A percentile compares a stretch with the other conserved stretches of the same genome.
phyloP scores from a whole-genome alignment of 2,888 invertebrate species.

The Pantelozetes paolii region DNA sequence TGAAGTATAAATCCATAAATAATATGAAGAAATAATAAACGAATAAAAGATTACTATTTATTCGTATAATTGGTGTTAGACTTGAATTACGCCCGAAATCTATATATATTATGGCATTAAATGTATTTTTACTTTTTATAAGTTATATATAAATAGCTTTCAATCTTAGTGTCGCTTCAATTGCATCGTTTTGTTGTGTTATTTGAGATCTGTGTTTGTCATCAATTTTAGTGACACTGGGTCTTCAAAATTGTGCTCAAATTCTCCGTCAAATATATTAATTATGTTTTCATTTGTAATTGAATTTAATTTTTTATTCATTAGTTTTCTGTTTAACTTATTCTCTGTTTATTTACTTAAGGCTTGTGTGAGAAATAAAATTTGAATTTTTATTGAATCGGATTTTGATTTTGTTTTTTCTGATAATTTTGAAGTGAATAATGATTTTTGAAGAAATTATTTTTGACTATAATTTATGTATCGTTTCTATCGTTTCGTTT shows the following conservation, averaged over 20 bases:
- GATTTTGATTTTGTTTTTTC: no score
- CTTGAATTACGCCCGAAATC: not conserved
- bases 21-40: not conserved
- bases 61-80: not conserved
- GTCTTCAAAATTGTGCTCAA: not conserved
- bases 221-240: not conserved
- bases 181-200: not conserved
- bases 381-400: not conserved
- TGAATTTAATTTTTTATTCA: not conserved
- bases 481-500: not conserved
- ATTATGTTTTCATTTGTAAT: not conserved
- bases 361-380: not conserved
- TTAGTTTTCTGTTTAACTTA: not conserved
- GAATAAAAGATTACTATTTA: not conserved
- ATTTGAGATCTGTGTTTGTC: not conserved
- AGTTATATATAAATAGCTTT: not conserved
- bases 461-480: not conserved
- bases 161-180: not conserved
- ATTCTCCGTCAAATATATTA: not conserved
- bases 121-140: not conserved
- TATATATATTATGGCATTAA: not conserved
- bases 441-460: not conserved
- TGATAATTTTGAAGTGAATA: not conserved
- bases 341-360: not conserved
- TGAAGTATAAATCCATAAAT: slow-evolving; percentile 7